Conservation (phyloP, 2,113 vertebrate genomes). For the Cebidichthys violaceus region DNA sequence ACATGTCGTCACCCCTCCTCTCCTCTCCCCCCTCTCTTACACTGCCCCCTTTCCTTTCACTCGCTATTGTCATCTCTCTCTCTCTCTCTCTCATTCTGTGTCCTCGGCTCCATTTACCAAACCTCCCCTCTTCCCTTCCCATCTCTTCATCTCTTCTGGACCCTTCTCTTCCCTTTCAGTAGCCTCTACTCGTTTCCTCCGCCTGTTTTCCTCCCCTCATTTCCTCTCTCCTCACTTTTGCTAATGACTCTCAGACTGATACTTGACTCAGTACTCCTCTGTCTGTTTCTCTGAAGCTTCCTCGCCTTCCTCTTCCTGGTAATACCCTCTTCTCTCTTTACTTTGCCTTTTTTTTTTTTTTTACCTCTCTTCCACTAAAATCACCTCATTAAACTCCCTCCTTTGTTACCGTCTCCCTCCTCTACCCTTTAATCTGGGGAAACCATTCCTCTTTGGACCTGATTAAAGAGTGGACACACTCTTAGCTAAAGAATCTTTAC, state of each 20-base stretch:
- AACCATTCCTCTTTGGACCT: background rate
- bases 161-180: background rate
- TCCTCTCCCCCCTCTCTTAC: background rate
- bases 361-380: conserved; percentile 3
- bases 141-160: conserved; percentile 28
- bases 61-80: conserved; percentile 51
- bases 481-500: background rate
- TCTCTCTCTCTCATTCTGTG: conserved; percentile 8
- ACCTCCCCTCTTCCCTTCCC: conserved; percentile 13
- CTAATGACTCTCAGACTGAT: conserved; percentile 4
- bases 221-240: background rate
- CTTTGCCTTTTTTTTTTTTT: background rate
- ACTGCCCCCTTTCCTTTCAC: conserved; percentile 29
- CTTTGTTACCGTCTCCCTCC: conserved; percentile 21
- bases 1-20: conserved; percentile 31
- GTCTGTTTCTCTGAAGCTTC: conserved; percentile 6
- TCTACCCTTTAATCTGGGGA: background rate
- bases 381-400: conserved; percentile 16
- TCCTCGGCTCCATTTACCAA: conserved; percentile 49
- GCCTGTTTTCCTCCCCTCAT: conserved; percentile 16
- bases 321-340: background rate
- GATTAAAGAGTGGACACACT: background rate
- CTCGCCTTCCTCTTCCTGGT: background rate
- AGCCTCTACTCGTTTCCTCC: background rate
- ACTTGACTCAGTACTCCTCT: conserved; percentile 16